Evolutionary conservation across 2,888 invertebrate genomes (phyloP), one percentile per base, ranked within the genome.

Genomic region (Ecdyonurus torrentis): DNA sequence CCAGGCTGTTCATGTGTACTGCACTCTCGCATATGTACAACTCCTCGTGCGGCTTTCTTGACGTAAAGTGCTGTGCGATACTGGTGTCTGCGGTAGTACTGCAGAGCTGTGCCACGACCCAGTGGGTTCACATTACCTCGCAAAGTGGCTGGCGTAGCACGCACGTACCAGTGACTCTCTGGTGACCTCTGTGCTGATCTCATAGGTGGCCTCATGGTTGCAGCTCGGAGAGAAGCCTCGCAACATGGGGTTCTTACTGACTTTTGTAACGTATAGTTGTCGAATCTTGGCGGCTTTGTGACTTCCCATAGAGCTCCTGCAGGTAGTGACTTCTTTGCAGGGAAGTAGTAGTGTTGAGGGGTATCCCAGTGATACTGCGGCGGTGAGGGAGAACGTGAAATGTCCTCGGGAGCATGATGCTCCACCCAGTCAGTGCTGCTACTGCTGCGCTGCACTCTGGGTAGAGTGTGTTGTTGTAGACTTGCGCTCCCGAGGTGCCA

Each of bases 401-500:
- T 5, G 5, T 37, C 37, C 37, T 37, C 37, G 37, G 37, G 37
- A 15, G 37, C 37, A 15, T 5, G 37, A 15, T 5, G 15, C 37
- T 37, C 37, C 7, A 37, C 37, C n/a, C n/a, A n/a, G n/a, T n/a
- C n/a, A n/a, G n/a, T n/a, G n/a, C n/a, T n/a, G n/a, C n/a, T n/a
- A n/a, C n/a, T n/a, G n/a, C n/a, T n/a, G n/a, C n/a, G n/a, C 7
- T 37, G 37, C 5, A 15, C 37, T 15, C 37, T 37, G 15, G 37
- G 37, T 15, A 37, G 15, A 15, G 7, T 37, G 37, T 37, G 37
- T 37, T 5, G 37, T n/a, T n/a, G n/a, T n/a, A n/a, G n/a, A n/a
- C n/a, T n/a, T 7, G 55, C 7, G 55, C n/a, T n/a, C 23, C 61
- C 61, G 52, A 61, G 61, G 22, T 23, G 55, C 19, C 55, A 22